A percentile compares a stretch with the other conserved stretches of the same genome.
Conservation (phyloP, 2,888 invertebrate species). For the Aphodius granarius region DNA sequence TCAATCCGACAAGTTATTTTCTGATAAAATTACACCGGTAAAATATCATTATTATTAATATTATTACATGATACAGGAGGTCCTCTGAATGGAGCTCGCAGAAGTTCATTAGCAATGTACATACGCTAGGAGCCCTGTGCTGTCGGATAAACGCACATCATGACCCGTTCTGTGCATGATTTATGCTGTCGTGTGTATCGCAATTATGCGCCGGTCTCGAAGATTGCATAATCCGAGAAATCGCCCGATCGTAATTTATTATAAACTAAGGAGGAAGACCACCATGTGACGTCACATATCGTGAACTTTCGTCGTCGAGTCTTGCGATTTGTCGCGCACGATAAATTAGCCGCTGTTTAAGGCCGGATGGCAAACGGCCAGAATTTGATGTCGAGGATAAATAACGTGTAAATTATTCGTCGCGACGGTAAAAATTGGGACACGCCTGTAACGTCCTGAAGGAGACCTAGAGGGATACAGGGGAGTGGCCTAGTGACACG, state of each 20-base stretch:
- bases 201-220: slow-evolving; percentile 49
- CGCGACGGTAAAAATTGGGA: slow-evolving; percentile 1
- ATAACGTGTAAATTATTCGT: slow-evolving; percentile 34
- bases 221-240: slow-evolving; percentile 51
- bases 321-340: not conserved
- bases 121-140: not conserved
- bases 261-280: slow-evolving; percentile 25
- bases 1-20: not conserved
- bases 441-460: slow-evolving; percentile 1
- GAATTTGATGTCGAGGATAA: slow-evolving; percentile 37
- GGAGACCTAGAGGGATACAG: not conserved
- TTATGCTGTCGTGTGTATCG: slow-evolving; percentile 47
- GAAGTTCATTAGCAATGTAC: not conserved
- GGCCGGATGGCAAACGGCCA: slow-evolving; percentile 35
- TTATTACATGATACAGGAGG: not conserved
- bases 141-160: not conserved
- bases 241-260: slow-evolving; percentile 46
- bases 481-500: slow-evolving; percentile 3
- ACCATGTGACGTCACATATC: slow-evolving; percentile 7
- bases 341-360: slow-evolving; percentile 41
- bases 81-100: not conserved
- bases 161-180: slow-evolving; percentile 38
- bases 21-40: not conserved
- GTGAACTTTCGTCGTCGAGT: not conserved
- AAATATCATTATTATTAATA: not conserved